These are phyloP conservation scores for Hystrix brachyura DNA, from an alignment of 2,113 vertebrate genomes.

Conservation along the genomic window DNA sequence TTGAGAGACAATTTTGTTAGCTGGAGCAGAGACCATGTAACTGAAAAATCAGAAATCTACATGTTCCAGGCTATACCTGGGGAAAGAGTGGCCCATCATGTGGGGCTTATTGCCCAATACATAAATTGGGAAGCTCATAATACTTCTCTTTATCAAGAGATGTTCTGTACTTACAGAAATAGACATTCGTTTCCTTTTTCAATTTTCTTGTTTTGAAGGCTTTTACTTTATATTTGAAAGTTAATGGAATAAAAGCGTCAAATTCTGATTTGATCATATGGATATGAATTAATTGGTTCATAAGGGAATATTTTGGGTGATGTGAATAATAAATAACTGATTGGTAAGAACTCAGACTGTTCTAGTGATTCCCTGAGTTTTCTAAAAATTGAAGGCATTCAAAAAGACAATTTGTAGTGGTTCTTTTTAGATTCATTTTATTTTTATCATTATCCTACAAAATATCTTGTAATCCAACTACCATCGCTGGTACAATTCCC, in stretches of 20 bases:
- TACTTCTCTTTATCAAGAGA: not conserved
- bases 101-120: not conserved
- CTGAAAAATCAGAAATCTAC: not conserved
- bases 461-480: constrained; percentile 58
- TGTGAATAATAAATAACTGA: not conserved
- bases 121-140: not conserved
- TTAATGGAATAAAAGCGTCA: constrained; percentile 41
- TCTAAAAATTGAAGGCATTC: constrained; percentile 48
- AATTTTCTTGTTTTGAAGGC: not conserved
- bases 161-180: not conserved
- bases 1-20: constrained; percentile 32
- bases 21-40: not conserved
- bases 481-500: constrained; percentile 57
- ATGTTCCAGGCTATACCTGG: not conserved
- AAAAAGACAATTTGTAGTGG: not conserved
- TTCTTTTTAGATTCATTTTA: constrained; percentile 55
- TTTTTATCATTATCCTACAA: constrained; percentile 59
- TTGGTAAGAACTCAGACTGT: not conserved
- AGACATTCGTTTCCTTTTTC: not conserved
- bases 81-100: not conserved
- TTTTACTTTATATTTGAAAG: constrained; percentile 51
- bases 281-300: not conserved
- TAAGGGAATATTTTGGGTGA: not conserved
- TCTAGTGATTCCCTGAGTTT: constrained; percentile 38
- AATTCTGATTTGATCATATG: constrained; percentile 21